Base-by-base conservation (phyloP, 2,113 vertebrate genomes). In the Chitala chitala region DNA sequence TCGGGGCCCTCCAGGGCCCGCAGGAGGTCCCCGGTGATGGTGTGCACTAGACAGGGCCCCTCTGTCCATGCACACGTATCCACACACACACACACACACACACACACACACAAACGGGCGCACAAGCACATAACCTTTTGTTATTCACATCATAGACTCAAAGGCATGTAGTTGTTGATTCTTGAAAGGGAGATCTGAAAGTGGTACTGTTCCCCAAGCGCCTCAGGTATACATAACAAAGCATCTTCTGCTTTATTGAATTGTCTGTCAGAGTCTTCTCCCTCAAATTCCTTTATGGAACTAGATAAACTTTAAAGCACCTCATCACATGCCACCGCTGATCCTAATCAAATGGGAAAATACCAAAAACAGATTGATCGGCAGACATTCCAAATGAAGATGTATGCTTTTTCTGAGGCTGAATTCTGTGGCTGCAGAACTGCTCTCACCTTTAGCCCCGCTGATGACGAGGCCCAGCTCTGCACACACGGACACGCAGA, bases 401-500 rank as follows among this genome's bases (percentile, higher is more conserved):
- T 24, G 63, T 65, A 20, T 4, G 33, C 9, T 42, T 15, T 10
- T 12, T 65, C 36, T 38, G 15, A 36, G 3, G 26, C 15, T 33
- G 26, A 46, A 29, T 4, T 4, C 20, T 4, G 50, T 53, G 50
- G 50, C 2, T 33, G 7, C 15, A 24, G 15, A 6, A 4, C 7
- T 0, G 20, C 65, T 86, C 93, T 90, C 75, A 99, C 97, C 97
- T 95, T 98, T 98, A 87, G 96, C 94, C 87, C 97, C 96, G 72
- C 96, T 99, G 89, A 99, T 98, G 85, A 99, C 96, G 1, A 99
- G 92, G 63, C 96, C 97, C 76, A 99, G 92, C 82, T 99, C 97
- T 31, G 97, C 97, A 77, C 97, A 99, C 69, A 99, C 97, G 0
- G 96, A 95, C 70, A 98, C 97, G 4, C 96, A 98, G 84, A 96